These are phyloP conservation scores for Sturnira hondurensis DNA, from an alignment of 2,113 vertebrate genomes.

Conservation along the genomic window DNA sequence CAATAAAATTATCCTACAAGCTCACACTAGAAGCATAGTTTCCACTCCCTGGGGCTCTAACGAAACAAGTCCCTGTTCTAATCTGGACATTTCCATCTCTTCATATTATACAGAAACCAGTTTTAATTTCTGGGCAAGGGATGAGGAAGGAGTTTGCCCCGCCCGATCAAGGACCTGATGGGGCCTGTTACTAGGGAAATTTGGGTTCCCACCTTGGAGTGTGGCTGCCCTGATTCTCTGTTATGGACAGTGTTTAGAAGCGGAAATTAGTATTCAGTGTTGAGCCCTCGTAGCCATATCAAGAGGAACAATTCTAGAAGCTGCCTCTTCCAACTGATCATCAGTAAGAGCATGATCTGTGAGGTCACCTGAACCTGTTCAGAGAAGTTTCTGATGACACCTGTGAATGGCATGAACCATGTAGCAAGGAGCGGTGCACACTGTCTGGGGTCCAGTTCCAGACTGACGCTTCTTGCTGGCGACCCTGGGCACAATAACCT, in stretches of 20 bases:
- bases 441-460: not conserved
- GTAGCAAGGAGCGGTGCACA: not conserved
- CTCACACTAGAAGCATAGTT: not conserved
- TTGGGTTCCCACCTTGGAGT: not conserved
- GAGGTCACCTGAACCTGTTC: not conserved
- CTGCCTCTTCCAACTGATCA: not conserved
- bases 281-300: not conserved
- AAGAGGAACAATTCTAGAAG: not conserved
- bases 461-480: not conserved
- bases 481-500: not conserved
- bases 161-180: not conserved
- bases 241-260: not conserved
- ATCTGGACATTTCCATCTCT: not conserved
- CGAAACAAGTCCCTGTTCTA: not conserved
- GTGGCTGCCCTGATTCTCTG: not conserved
- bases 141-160: not conserved
- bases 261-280: not conserved
- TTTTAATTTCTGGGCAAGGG: conserved; percentile 8
- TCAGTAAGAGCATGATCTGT: not conserved
- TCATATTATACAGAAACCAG: not conserved
- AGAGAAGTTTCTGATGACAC: not conserved
- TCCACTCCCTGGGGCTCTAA: not conserved
- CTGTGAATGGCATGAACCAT: not conserved
- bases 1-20: not conserved
- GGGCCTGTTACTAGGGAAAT: not conserved